These are phyloP conservation scores for Panthera tigris DNA, from an alignment of 2,113 vertebrate species.

Conservation along the genomic window DNA sequence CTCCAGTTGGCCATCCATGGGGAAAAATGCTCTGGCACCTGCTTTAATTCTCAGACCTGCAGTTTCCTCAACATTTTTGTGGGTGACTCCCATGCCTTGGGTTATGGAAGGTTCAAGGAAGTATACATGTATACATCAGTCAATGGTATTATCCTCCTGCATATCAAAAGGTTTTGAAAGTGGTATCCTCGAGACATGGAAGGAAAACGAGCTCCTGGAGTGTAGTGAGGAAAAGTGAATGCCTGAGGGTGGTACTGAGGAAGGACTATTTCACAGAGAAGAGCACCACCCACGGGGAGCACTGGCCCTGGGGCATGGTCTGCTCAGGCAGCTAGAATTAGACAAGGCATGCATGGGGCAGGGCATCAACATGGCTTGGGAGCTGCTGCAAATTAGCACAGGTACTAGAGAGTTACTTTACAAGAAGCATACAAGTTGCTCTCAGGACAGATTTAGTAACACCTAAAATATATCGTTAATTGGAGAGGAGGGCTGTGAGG, in stretches of 20 bases:
- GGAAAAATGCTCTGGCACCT: neutral
- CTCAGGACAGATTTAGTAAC: neutral
- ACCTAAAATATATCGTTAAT: neutral
- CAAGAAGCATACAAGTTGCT: neutral
- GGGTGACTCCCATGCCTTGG: neutral
- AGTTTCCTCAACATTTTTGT: neutral
- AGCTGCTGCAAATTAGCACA: neutral
- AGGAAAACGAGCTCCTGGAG: neutral
- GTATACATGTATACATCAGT: neutral
- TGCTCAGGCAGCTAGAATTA: neutral
- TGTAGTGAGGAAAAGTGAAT: no score
- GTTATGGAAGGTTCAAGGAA: neutral
- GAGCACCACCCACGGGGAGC: neutral
- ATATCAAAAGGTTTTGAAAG: neutral
- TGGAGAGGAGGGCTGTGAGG: neutral
- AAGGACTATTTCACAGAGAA: neutral
- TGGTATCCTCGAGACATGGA: neutral
- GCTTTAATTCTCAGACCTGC: neutral
- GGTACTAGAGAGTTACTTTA: neutral
- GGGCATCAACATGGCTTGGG: neutral
- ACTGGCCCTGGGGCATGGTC: neutral
- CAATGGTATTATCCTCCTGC: neutral
- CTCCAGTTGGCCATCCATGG: neutral
- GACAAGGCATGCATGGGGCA: neutral
- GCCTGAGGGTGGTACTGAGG: no score